A percentile compares a stretch with the other conserved stretches of the same genome.
These are phyloP conservation scores for Dromius quadrimaculatus DNA, from an alignment of 2,888 invertebrate species.

Conservation along the genomic window DNA sequence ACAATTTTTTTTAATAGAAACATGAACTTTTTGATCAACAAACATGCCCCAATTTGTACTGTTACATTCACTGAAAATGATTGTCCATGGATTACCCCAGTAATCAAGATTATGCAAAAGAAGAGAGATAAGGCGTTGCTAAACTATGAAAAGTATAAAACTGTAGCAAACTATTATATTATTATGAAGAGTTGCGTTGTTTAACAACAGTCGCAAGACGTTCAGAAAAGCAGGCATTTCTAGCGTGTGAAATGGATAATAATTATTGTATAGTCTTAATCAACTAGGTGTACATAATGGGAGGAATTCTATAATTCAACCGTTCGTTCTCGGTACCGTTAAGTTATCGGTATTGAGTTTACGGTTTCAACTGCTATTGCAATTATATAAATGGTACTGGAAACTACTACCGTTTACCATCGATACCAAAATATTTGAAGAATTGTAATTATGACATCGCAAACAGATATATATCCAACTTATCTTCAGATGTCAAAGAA, in stretches of 20 bases:
- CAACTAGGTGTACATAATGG: too few relatives aligned
- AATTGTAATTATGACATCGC: too few relatives aligned
- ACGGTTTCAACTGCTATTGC: too few relatives aligned
- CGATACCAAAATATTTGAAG: too few relatives aligned
- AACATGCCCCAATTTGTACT: not conserved
- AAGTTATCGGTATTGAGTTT: too few relatives aligned
- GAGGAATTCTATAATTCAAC: too few relatives aligned
- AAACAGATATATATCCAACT: too few relatives aligned
- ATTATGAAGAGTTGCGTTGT: not conserved
- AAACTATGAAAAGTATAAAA: not conserved
- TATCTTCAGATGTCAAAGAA: too few relatives aligned
- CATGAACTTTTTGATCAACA: not conserved
- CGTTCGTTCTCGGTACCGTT: too few relatives aligned
- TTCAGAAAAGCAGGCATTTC: not conserved
- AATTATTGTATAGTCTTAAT: conserved; percentile 1
- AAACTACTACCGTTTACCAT: too few relatives aligned
- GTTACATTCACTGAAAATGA: not conserved
- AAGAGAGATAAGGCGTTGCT: not conserved
- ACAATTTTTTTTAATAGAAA: not conserved
- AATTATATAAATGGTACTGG: too few relatives aligned
- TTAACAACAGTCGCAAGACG: not conserved
- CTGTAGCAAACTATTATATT: not conserved
- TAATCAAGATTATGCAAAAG: not conserved
- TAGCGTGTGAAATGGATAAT: not conserved
- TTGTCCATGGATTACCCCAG: not conserved